A percentile compares a stretch with the other conserved stretches of the same genome.
Evolutionary conservation across 2,888 invertebrate species (phyloP).

Genomic region (Reticulitermes lucifugus): DNA sequence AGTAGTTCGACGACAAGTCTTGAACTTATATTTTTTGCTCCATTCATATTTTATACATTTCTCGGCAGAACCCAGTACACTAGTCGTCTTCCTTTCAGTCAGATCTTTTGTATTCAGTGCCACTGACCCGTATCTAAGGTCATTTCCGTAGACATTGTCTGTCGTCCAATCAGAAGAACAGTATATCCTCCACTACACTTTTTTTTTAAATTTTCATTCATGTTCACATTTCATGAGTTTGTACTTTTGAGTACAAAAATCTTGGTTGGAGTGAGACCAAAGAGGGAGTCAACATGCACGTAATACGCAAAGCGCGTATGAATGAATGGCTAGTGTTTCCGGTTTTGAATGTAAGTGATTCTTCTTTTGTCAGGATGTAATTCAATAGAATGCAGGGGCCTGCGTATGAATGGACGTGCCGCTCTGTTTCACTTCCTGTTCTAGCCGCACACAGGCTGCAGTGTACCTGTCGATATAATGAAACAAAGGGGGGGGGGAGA

Average conservation of each 20-base stretch:
- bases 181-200: not conserved
- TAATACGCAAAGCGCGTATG: too few species aligned
- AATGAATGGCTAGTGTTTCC: too few species aligned
- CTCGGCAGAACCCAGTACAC: too few species aligned
- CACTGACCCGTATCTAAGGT: slow-evolving; percentile 12
- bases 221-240: not conserved
- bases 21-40: too few species aligned
- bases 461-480: not conserved
- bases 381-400: too few species aligned
- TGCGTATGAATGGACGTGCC: too few species aligned
- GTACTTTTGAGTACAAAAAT: not conserved
- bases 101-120: not conserved
- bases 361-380: too few species aligned
- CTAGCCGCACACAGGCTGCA: too few species aligned
- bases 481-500: not conserved
- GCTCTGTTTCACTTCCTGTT: too few species aligned
- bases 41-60: too few species aligned
- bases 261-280: not conserved
- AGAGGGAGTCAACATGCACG: not conserved
- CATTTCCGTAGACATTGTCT: slow-evolving; percentile 14
- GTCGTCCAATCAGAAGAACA: not conserved
- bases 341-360: too few species aligned
- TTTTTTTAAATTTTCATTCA: not conserved
- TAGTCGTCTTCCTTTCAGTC: not conserved
- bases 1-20: too few species aligned